A percentile compares a stretch with the other conserved stretches of the same genome.
Conservation (phyloP, 2,797 vertebrate species). For the Pagetopsis macropterus region DNA sequence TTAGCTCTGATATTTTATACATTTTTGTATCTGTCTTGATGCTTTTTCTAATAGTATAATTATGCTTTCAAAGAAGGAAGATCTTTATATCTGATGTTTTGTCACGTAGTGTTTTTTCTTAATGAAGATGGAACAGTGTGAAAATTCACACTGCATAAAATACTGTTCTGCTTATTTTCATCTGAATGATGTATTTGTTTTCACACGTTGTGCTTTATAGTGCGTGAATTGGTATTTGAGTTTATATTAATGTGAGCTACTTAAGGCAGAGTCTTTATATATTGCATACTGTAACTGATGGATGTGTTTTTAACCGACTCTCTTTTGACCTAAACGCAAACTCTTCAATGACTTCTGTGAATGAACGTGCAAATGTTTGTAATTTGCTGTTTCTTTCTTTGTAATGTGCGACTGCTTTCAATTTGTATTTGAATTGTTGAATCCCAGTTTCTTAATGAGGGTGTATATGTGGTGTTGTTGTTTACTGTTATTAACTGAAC, state of each 20-base stretch:
- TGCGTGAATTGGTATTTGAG: background rate
- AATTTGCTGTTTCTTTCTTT: background rate
- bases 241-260: background rate
- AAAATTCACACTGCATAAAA: slow-evolving; percentile 50
- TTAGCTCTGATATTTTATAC: slow-evolving; percentile 53
- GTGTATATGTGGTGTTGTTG: background rate
- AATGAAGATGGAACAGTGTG: slow-evolving; percentile 44
- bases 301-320: background rate
- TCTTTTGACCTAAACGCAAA: background rate
- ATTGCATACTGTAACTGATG: background rate
- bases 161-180: slow-evolving; percentile 60
- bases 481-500: background rate
- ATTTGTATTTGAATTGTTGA: background rate
- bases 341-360: background rate
- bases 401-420: background rate
- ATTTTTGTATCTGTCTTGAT: background rate
- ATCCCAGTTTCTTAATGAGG: background rate
- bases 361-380: background rate
- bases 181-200: slow-evolving; percentile 50
- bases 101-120: slow-evolving; percentile 39
- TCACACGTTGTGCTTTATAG: slow-evolving; percentile 18
- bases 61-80: slow-evolving; percentile 32
- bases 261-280: background rate
- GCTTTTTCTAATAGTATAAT: slow-evolving; percentile 30
- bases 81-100: slow-evolving; percentile 15